Evolutionary conservation across 2,888 invertebrate genomes (phyloP).

Genomic region (Selenia dentaria): DNA sequence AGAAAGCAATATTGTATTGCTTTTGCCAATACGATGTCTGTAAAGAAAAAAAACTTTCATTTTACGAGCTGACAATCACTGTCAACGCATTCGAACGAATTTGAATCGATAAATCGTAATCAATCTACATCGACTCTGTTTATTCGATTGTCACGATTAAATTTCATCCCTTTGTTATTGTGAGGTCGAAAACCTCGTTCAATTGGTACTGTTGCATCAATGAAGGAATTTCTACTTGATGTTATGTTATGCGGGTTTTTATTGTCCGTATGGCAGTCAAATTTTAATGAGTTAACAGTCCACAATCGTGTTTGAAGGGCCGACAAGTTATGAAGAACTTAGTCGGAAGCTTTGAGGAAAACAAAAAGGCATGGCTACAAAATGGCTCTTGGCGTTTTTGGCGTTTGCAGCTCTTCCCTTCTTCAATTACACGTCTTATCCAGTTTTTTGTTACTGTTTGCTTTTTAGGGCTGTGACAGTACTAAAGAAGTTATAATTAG

Average conservation of each 20-base stretch:
- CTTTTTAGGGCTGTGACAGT: too few relatives aligned
- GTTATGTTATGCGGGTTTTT: constrained; percentile 34
- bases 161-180: constrained; percentile 39
- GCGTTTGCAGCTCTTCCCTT: too few relatives aligned
- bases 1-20: too few relatives aligned
- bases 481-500: too few relatives aligned
- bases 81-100: constrained; percentile 23
- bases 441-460: too few relatives aligned
- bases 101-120: constrained; percentile 39
- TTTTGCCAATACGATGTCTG: too few relatives aligned
- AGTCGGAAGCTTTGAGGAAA: not conserved
- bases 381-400: too few relatives aligned
- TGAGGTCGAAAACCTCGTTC: constrained; percentile 38
- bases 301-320: not conserved
- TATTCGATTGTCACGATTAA: constrained; percentile 39
- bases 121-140: constrained; percentile 36
- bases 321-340: not conserved
- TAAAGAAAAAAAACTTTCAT: not conserved
- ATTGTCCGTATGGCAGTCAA: constrained; percentile 22
- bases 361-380: not conserved
- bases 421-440: too few relatives aligned
- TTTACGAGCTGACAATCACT: constrained; percentile 4
- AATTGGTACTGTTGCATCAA: constrained; percentile 34
- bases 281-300: constrained; percentile 22
- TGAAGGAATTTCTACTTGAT: constrained; percentile 25